These are phyloP conservation scores for Cerastoderma edule DNA, from an alignment of 2,888 invertebrate species.

Conservation along the genomic window DNA sequence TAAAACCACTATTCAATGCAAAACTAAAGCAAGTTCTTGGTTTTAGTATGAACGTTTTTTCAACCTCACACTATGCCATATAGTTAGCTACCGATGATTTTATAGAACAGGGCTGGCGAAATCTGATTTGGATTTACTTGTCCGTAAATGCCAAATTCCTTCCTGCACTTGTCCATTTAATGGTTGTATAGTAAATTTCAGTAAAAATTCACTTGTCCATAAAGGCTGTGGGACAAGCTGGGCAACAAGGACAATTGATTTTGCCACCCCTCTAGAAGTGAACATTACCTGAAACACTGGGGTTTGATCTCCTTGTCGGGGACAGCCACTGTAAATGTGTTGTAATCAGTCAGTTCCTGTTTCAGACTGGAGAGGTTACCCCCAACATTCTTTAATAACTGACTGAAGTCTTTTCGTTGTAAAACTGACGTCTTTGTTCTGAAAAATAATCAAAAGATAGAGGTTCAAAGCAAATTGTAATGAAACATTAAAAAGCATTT, in stretches of 20 bases:
- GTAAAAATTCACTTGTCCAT: too few relatives aligned
- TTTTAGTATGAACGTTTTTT: background rate
- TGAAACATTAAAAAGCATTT: too few relatives aligned
- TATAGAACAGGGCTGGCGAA: too few relatives aligned
- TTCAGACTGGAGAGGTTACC: slow-evolving; percentile 87
- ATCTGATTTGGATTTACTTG: too few relatives aligned
- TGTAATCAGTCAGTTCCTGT: slow-evolving; percentile 94
- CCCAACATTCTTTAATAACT: slow-evolving; percentile 79
- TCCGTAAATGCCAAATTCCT: too few relatives aligned
- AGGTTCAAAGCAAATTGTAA: background rate
- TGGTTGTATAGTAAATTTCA: too few relatives aligned
- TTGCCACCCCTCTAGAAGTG: too few relatives aligned
- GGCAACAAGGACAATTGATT: too few relatives aligned
- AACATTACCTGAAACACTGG: slow-evolving; percentile 84
- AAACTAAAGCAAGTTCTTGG: too few relatives aligned
- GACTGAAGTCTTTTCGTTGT: slow-evolving; percentile 80
- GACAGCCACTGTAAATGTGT: slow-evolving; percentile 87
- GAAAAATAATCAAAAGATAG: background rate
- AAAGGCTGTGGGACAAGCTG: too few relatives aligned
- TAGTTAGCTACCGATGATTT: background rate
- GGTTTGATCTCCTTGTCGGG: slow-evolving; percentile 86
- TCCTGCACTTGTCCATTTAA: too few relatives aligned
- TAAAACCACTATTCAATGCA: too few relatives aligned
- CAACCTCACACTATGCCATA: background rate
- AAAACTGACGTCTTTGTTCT: slow-evolving; percentile 80